Base-by-base conservation (phyloP, 1,140 invertebrate species). In the Camponotus floridanus region DNA sequence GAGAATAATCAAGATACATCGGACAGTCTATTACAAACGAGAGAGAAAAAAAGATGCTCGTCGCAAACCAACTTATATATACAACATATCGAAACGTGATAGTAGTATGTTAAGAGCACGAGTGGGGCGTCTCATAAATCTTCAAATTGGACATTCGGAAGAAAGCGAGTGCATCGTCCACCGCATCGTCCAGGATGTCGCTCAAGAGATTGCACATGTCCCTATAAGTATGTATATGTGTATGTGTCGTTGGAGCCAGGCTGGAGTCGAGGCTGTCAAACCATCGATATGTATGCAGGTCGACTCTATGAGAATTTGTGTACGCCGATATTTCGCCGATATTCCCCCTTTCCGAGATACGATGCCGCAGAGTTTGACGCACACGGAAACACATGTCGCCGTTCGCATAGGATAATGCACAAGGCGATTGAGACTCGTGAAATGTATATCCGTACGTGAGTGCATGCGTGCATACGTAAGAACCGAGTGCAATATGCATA, bases 201-300 rank as follows among this genome's bases (percentile, higher is more conserved):
- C 48, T 51, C 48, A 51, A 51, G 48, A 51, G 48, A 51, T 51
- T 51, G 48, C 48, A 51, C 9, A 51, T 9, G 15, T 51, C 9
- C 48, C 48, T 18, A 51, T 0, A 51, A 39, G 42, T 15, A 76
- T 48, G n/a, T 76, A 51, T 42, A 18, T 85, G 55, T n/a, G 15
- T 76, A 21, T 33, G 36, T 18, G 39, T 8, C 5, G 9, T 55
- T 9, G 71, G 51, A 92, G 89, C 91, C 92, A 94, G 91, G 91
- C 88, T 45, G 9, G 42, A 45, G 8, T 45, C 2, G 92, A 92
- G 70, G 90, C 91, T 91, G 78, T 86, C 89, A 93, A 94, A 92
- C 85, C 87, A 80, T 87, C 93, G 91, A 94, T 94, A 94, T 94
- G 92, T 94, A 94, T 94, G 94, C 94, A 92, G 86, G 78, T 89